Conservation (phyloP, 2,113 vertebrate genomes). For the Trematomus loennbergii region DNA sequence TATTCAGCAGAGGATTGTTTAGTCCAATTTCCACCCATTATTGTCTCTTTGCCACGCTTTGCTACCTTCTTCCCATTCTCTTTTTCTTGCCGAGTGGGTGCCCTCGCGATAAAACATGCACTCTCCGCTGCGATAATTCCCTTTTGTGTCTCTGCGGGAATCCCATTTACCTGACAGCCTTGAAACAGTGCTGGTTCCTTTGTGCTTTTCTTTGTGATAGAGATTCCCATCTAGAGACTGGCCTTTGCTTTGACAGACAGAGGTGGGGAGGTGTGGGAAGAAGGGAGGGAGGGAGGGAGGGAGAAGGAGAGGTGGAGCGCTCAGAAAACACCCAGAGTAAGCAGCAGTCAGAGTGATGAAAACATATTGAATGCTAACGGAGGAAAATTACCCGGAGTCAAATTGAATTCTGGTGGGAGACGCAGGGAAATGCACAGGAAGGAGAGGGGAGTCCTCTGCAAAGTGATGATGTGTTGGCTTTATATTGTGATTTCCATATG, state of each 20-base stretch:
- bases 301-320: background rate
- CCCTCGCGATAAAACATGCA: constrained; percentile 22
- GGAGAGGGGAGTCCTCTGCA: constrained; percentile 8
- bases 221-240: constrained; percentile 64
- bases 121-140: constrained; percentile 49
- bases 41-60: constrained; percentile 15
- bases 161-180: constrained; percentile 69
- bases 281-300: background rate
- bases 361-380: constrained; percentile 68
- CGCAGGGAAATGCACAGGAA: constrained; percentile 44
- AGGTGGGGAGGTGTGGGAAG: background rate
- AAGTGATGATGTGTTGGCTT: constrained; percentile 12
- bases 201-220: constrained; percentile 69
- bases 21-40: constrained; percentile 25
- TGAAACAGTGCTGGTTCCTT: constrained; percentile 50
- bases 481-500: constrained; percentile 28
- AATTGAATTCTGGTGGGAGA: constrained; percentile 68
- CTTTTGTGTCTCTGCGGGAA: constrained; percentile 58
- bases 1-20: constrained; percentile 19
- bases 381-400: constrained; percentile 62
- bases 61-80: constrained; percentile 2
- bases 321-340: constrained; percentile 67
- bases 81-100: background rate
- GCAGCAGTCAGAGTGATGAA: constrained; percentile 68
- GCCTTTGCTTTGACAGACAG: constrained; percentile 64